These are phyloP conservation scores for Drosophila trapezifrons DNA, from an alignment of 1,140 invertebrate species.

Conservation along the genomic window DNA sequence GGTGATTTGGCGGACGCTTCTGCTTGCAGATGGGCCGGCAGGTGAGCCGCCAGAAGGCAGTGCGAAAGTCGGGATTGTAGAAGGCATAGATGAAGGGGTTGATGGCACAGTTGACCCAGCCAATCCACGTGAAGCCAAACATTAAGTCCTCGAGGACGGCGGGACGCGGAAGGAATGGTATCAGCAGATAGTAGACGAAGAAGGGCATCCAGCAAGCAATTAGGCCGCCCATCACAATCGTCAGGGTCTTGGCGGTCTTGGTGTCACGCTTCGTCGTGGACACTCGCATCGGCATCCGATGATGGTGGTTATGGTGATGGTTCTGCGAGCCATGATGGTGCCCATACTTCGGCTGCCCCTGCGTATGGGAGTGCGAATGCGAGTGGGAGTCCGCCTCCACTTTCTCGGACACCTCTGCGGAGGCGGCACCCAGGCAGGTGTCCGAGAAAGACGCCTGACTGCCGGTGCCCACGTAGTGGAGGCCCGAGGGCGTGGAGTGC, in stretches of 20 bases:
- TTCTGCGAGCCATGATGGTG: conserved; percentile 42
- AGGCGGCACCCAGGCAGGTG: conserved; percentile 57
- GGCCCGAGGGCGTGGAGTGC: conserved; percentile 45
- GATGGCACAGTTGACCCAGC: conserved; percentile 95
- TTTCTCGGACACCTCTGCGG: conserved; percentile 14
- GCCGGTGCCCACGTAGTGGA: conserved; percentile 69
- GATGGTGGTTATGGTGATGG: conserved; percentile 49
- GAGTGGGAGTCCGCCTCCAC: conserved; percentile 35
- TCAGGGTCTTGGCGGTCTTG: conserved; percentile 95
- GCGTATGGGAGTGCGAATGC: conserved; percentile 12
- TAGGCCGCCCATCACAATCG: conserved; percentile 96
- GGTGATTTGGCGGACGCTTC: conserved; percentile 71
- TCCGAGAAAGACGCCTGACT: conserved; percentile 61
- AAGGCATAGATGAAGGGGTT: conserved; percentile 95
- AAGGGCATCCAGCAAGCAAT: conserved; percentile 95
- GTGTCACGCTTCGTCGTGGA: conserved; percentile 89
- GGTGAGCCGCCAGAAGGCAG: conserved; percentile 92
- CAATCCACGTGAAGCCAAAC: conserved; percentile 94
- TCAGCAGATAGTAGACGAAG: conserved; percentile 93
- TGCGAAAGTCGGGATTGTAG: conserved; percentile 90
- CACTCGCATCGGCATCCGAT: conserved; percentile 85
- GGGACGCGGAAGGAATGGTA: conserved; percentile 88
- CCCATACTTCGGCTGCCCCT: conserved; percentile 18
- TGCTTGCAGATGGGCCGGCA: conserved; percentile 83
- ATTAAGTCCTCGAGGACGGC: conserved; percentile 88